Evolutionary conservation across 1,140 invertebrate genomes (phyloP), one percentile per base, ranked within the genome.

Genomic region (Sarcophaga peregrina): DNA sequence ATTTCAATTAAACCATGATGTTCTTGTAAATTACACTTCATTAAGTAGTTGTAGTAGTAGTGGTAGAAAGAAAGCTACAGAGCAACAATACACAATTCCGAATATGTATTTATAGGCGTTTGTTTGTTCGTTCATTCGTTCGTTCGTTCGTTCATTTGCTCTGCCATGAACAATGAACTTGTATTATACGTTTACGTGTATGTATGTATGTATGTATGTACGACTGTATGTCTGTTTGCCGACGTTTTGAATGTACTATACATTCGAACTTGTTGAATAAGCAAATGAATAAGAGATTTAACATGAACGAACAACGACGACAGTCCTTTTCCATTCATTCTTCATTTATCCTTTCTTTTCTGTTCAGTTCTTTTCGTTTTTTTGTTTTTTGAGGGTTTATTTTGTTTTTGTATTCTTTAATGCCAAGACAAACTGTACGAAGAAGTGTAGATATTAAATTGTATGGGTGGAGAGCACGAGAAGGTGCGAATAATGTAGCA

Each of bases 261-360:
- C 62, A 75, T 75, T 15, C 17, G 46, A 75, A 75, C 73, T 75
- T 75, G 73, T 75, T 75, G 73, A 75, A 75, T 75, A 75, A 46
- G 37, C 37, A 75, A 75, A 75, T 75, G 73, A 75, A 75, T 75
- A 75, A 75, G 73, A 75, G 73, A 75, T 75, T 75, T 75, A 75
- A 75, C 73, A 75, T 37, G 25, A 37, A 37, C 73, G 37, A 75
- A 75, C 73, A 75, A 47, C 72, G 72, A 11, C 72, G 45, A 15
- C 73, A 75, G 25, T 75, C 73, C 73, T 15, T 75, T 75, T 46
- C 46, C 20, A 58, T 58, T 58, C 54, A 58, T 58, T 45, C 17
- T 73, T 73, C 68, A 73, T 37, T 37, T 37, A 37, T 37, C 25
- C 25, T 37, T 37, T 37, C 25, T 37, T 37, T 37, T 37, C 25